These are phyloP conservation scores for Beaufortia kweichowensis DNA, from an alignment of 2,113 vertebrate species.

Conservation along the genomic window DNA sequence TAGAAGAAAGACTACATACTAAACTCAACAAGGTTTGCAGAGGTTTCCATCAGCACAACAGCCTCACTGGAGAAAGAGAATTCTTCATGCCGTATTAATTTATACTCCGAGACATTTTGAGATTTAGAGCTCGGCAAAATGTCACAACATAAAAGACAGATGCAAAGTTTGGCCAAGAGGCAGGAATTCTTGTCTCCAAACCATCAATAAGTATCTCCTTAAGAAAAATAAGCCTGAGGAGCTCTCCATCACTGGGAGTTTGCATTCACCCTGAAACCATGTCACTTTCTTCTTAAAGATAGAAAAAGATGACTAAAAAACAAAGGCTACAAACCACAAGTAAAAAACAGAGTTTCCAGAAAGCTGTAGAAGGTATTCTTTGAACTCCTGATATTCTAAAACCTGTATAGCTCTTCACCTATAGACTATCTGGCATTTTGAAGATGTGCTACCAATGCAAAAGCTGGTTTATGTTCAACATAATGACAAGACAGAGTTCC, in stretches of 20 bases:
- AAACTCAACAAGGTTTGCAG: background rate
- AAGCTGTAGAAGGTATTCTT: no score
- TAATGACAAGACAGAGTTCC: no score
- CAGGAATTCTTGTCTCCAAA: background rate
- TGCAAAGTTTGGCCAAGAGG: conserved; percentile 36
- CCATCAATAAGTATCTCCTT: conserved; percentile 17
- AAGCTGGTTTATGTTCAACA: no score
- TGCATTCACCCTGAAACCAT: no score
- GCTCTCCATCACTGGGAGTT: background rate
- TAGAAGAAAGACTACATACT: background rate
- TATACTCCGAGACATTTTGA: background rate
- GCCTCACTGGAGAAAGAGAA: background rate
- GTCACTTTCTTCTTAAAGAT: background rate
- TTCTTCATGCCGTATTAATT: background rate
- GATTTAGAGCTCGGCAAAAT: conserved; percentile 10
- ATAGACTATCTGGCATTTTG: no score
- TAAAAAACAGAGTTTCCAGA: background rate
- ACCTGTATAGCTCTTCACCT: no score
- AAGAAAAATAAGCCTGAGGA: background rate
- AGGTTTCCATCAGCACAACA: background rate
- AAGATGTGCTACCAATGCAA: no score
- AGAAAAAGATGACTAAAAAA: background rate
- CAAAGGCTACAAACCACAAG: background rate
- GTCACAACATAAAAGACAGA: conserved; percentile 13
- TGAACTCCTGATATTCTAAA: no score